Evolutionary conservation across 2,113 vertebrate species (phyloP).

Genomic region (Chloroceryle aenea): DNA sequence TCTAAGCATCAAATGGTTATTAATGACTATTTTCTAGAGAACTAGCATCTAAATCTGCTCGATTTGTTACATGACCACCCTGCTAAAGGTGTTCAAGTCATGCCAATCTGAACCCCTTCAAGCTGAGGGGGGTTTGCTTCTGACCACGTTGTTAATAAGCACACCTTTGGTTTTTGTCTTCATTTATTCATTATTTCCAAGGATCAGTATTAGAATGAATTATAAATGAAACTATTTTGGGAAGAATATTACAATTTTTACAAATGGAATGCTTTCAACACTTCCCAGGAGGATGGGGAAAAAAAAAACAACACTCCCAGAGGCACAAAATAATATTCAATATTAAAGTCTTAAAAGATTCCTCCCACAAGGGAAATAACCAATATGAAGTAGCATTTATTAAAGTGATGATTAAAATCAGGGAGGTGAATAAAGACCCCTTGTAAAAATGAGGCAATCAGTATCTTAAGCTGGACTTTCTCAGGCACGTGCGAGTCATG

Average conservation of each 20-base stretch:
- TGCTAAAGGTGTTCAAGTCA: not conserved
- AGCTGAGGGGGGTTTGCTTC: not conserved
- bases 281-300: not conserved
- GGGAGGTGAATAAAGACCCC: not conserved
- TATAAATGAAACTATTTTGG: not conserved
- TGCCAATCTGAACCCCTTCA: not conserved
- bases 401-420: not conserved
- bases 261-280: not conserved
- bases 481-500: fast-evolving
- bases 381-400: not conserved
- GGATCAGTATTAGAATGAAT: not conserved
- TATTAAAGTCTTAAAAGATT: not conserved
- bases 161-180: not conserved
- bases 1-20: not conserved
- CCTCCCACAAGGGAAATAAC: not conserved
- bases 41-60: not conserved
- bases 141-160: not conserved
- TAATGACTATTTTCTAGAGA: not conserved
- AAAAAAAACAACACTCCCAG: not conserved
- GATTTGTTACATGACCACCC: too few species aligned
- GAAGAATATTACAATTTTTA: not conserved
- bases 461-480: not conserved
- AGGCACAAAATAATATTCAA: not conserved
- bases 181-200: not conserved
- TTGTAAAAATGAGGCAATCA: not conserved